Percentiles rank a stretch among this genome's conserved stretches.
Conservation (phyloP, 2,113 vertebrate genomes). For the Notechis scutatus region DNA sequence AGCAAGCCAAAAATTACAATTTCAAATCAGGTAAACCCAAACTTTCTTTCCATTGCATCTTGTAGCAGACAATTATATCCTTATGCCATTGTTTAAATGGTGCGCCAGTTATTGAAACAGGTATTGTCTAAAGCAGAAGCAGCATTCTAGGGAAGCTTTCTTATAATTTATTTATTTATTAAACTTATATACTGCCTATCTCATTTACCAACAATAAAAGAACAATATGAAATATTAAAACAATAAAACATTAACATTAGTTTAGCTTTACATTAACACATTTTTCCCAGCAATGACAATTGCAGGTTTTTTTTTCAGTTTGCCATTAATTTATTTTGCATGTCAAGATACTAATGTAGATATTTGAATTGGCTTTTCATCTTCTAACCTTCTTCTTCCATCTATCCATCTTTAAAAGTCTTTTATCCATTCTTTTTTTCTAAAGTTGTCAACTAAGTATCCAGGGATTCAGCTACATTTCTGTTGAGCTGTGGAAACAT, state of each 20-base stretch:
- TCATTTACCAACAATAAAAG: background rate
- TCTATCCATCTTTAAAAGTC: too few species aligned
- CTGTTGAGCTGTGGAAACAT: background rate
- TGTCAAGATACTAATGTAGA: background rate
- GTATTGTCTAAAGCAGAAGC: background rate
- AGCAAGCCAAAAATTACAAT: background rate
- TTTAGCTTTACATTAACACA: background rate
- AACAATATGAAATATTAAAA: background rate
- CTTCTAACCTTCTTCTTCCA: too few species aligned
- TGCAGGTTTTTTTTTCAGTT: background rate
- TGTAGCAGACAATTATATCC: background rate
- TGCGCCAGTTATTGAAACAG: background rate
- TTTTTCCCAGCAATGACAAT: background rate
- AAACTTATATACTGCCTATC: background rate
- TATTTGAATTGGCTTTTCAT: too few species aligned
- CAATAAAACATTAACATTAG: background rate
- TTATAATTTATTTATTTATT: too few species aligned
- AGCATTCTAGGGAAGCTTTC: background rate
- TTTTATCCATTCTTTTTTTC: too few species aligned
- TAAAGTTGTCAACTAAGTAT: too few species aligned
- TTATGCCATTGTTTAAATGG: background rate
- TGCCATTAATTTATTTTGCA: background rate
- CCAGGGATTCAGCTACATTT: background rate
- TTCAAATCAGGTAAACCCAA: background rate
- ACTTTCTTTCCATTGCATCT: background rate